Base-by-base conservation (phyloP, 1,140 invertebrate species). In the Armadillidium nasatum region DNA sequence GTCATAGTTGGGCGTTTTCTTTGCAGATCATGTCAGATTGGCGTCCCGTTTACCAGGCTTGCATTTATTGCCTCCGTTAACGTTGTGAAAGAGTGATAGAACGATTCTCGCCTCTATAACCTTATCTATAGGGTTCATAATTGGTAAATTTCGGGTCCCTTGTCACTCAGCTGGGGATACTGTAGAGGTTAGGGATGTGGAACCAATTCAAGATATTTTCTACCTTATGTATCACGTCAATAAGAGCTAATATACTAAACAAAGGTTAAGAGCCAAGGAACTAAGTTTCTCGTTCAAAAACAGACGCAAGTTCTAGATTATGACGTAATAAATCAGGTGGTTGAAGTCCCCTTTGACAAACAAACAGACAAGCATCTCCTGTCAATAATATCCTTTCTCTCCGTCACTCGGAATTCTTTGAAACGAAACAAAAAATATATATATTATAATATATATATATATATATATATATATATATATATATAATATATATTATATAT, bases 301-400 rank as follows among this genome's bases (percentile, higher is more conserved):
- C 78, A 79, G 78, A 79, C 78, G 78, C 78, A 79, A 79, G 78
- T 74, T 79, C 78, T 79, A 79, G 78, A 79, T 79, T 79, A 79
- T 79, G 78, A 79, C 78, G 78, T 79, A 79, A 79, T 79, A 79
- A 79, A 79, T 79, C 78, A 79, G 78, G 78, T 79, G 66, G 78
- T 74, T 79, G 74, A 79, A 79, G 74, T 79, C 78, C 76, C 78
- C 78, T 74, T 74, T 79, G 78, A 79, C 78, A 79, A 74, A 79
- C 78, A 79, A 76, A 79, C 78, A 79, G 78, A 79, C 78, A 71
- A 79, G 76, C 78, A 79, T 74, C 73, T 79, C 78, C 76, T 79
- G 78, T 79, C 78, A 79, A 79, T 79, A 79, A 74, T 79, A 74
- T 72, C 70, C 78, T 66, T 71, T 76, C 74, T 76, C 74, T 72